phyloP scores from a whole-genome alignment of 2,113 vertebrate species.

The Myocastor coypus region DNA sequence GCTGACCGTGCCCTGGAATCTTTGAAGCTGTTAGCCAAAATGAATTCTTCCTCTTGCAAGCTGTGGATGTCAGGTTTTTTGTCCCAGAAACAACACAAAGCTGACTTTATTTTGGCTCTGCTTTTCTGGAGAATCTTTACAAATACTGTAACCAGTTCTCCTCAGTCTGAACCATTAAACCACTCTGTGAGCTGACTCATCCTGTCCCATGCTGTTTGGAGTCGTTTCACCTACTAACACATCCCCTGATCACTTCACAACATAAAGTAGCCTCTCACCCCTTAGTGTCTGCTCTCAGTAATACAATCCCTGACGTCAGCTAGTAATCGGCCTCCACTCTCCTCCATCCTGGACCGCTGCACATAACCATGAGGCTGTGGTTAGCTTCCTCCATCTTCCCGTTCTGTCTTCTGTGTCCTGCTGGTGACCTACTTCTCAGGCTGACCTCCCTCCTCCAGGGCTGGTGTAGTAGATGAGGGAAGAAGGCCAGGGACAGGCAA shows the following conservation, averaged over 20 bases:
- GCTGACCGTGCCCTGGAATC: background rate
- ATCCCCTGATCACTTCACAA: background rate
- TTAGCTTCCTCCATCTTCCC: background rate
- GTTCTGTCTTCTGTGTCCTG: background rate
- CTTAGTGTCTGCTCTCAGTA: background rate
- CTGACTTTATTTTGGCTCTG: background rate
- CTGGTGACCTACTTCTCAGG: background rate
- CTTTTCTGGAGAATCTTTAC: background rate
- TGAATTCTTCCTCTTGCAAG: background rate
- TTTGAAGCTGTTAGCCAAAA: background rate
- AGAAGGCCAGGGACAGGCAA: background rate
- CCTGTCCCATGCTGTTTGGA: background rate
- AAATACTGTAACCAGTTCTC: background rate
- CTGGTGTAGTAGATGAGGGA: fast-evolving
- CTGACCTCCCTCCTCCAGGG: background rate
- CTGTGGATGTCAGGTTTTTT: background rate
- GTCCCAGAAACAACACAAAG: background rate
- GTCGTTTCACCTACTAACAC: background rate
- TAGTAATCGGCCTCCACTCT: background rate
- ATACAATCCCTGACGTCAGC: background rate
- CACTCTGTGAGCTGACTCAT: background rate
- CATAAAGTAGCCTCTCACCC: background rate
- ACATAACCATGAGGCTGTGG: fast-evolving
- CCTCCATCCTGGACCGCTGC: background rate
- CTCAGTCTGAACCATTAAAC: background rate